Evolutionary conservation across 2,113 vertebrate species (phyloP).

Genomic region (Phylloscopus trochilus): DNA sequence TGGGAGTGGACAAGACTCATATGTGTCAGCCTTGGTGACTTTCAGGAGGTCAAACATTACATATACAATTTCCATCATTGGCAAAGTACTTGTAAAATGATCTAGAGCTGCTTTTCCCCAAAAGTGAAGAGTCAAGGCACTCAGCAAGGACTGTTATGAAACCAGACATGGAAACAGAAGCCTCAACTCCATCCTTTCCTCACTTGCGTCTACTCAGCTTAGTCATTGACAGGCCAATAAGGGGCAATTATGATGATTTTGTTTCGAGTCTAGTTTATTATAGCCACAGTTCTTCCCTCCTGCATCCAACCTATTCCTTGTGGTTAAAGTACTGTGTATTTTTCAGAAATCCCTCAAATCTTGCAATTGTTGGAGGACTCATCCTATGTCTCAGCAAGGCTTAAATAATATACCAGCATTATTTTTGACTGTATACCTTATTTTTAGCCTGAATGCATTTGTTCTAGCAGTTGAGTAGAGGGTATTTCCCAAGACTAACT

Average conservation of each 20-base stretch:
- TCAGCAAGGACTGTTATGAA: neutral
- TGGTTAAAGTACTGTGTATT: neutral
- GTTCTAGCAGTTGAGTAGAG: neutral
- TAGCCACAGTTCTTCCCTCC: neutral
- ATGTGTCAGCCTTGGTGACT: neutral
- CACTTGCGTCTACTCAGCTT: neutral
- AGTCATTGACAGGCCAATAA: neutral
- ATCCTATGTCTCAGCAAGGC: neutral
- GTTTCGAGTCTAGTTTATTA: neutral
- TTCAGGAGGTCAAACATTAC: neutral
- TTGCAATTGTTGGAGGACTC: neutral
- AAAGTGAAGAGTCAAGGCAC: neutral
- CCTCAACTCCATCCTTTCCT: neutral
- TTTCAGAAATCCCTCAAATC: slow-evolving; percentile 5
- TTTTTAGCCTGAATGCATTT: neutral
- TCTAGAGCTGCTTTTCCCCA: neutral
- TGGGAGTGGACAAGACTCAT: neutral
- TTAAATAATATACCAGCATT: neutral
- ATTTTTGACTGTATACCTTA: neutral
- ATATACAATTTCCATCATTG: neutral
- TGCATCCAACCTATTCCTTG: neutral
- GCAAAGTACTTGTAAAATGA: neutral
- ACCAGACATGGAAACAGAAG: neutral
- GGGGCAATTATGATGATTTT: neutral
- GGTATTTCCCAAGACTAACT: slow-evolving; percentile 41